Evolutionary conservation across 2,113 vertebrate genomes (phyloP), one percentile per base, ranked within the genome.

Genomic region (Oophaga pumilio): DNA sequence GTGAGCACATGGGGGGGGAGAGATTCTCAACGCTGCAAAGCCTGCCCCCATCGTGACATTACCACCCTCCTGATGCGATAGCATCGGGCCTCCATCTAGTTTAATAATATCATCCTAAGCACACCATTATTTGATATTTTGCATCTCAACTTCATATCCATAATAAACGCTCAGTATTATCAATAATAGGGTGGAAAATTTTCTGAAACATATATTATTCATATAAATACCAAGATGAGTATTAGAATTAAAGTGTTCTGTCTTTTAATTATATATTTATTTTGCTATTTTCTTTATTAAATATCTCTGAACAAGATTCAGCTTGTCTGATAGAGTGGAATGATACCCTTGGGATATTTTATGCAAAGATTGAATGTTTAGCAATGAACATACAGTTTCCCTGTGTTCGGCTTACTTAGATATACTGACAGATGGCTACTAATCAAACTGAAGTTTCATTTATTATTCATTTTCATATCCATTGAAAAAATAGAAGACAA

Each of bases 281-380:
- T 56, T 80, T 28, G 24, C 24, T 8, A 17, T 56, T 57, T 56
- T 71, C 12, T 59, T 22, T 62, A 66, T 13, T 66, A 1, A 14
- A 66, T 9, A 6, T 33, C 49, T n/a, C 60, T 50, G 6, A 66
- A 20, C 80, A 82, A 82, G 80, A 82, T 68, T 12, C 80, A 82
- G 60, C 80, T 64, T 82, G 80, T 50, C 17, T 82, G 43, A 15
- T 60, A 59, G 77, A 64, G 33, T 14, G 43, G 60, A 66, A 64
- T 64, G 20, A 49, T 28, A 26, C 80, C 62, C 80, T 82, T 82
- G 60, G 80, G 80, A 66, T 82, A 82, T 82, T 66, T 49, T 82
- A 50, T 64, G 28, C 20, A 64, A 62, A 82, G 18, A 49, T 33
- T 64, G 26, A 57, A 82, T 33, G 11, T 62, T 26, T 11, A 81